Conservation (phyloP, 2,113 vertebrate genomes). For the Malurus elegans region DNA sequence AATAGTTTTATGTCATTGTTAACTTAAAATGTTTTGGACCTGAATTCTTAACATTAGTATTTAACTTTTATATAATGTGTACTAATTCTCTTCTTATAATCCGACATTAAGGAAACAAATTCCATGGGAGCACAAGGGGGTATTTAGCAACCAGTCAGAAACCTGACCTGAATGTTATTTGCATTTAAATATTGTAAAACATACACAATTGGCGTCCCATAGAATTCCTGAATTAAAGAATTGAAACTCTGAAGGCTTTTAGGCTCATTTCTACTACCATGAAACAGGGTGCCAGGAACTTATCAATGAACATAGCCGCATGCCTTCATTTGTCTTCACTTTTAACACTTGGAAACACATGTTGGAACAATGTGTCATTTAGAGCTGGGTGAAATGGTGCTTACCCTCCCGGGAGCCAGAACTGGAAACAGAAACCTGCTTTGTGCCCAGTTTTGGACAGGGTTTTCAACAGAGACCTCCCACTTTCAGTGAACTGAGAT, state of each 20-base stretch:
- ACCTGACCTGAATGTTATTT: conserved; percentile 12
- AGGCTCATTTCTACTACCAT: not conserved
- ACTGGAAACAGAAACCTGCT: not conserved
- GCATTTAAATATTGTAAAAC: not conserved
- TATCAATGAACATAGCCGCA: accelerated
- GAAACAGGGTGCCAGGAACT: not conserved
- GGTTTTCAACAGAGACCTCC: not conserved
- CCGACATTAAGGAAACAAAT: not conserved
- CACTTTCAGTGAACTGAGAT: not conserved
- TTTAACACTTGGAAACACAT: conserved; percentile 11
- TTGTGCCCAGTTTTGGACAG: not conserved
- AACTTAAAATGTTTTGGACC: not conserved
- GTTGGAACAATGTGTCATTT: conserved; percentile 7
- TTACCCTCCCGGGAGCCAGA: not conserved
- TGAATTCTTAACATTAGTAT: not conserved
- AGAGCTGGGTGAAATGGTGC: not conserved
- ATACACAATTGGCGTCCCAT: not conserved
- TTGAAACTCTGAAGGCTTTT: not conserved
- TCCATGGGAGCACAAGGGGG: not conserved
- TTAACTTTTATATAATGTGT: not conserved
- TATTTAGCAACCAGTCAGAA: conserved; percentile 12
- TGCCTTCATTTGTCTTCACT: not conserved
- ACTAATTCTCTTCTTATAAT: not conserved
- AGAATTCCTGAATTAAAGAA: not conserved
- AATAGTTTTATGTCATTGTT: not conserved